Percentiles rank a stretch among this genome's conserved stretches.
Evolutionary conservation across 1,140 invertebrate genomes (phyloP).

Genomic region (Oncopeltus fasciatus): DNA sequence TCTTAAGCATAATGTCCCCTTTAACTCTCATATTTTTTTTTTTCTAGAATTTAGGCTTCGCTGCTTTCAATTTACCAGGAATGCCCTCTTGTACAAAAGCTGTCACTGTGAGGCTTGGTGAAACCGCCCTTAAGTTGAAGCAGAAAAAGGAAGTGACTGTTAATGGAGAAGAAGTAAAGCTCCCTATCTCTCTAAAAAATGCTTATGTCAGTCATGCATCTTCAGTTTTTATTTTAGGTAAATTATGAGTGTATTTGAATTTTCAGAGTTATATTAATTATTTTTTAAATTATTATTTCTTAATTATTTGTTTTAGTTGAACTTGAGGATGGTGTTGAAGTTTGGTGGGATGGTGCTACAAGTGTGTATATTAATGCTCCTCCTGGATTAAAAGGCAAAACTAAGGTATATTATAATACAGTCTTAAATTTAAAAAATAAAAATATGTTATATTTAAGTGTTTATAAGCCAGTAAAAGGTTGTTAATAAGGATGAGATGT

Average conservation of each 20-base stretch:
- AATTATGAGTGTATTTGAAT: neutral
- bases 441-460: no score
- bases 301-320: constrained; percentile 37
- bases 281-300: no score
- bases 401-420: constrained; percentile 25
- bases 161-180: constrained; percentile 50
- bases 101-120: constrained; percentile 42
- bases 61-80: constrained; percentile 25
- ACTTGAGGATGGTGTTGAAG: constrained; percentile 54
- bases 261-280: no score
- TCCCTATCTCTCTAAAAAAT: constrained; percentile 42
- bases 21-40: no score
- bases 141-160: constrained; percentile 51
- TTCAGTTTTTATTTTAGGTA: constrained; percentile 54
- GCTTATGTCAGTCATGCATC: constrained; percentile 48
- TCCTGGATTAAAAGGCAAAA: constrained; percentile 45
- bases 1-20: no score
- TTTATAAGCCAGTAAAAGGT: no score
- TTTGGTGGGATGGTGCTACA: constrained; percentile 74
- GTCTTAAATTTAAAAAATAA: no score
- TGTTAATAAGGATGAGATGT: no score
- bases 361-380: constrained; percentile 69
- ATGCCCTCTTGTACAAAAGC: constrained; percentile 69
- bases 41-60: constrained; percentile 46
- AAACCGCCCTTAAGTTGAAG: constrained; percentile 46